Conservation (phyloP, 2,113 vertebrate species). For the Talpa occidentalis region DNA sequence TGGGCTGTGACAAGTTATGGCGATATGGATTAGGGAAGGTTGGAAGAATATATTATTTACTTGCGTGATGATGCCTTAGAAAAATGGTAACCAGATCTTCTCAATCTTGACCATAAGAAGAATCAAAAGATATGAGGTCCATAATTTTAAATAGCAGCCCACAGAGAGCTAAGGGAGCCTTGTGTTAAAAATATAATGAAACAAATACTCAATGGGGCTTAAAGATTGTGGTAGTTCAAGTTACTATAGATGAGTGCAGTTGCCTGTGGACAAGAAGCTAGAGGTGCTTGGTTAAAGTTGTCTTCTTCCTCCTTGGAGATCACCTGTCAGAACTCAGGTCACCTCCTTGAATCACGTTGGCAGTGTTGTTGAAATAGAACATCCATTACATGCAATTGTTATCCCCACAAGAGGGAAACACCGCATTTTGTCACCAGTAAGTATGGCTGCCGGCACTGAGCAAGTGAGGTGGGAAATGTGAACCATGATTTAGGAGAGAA, state of each 20-base stretch:
- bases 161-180: neutral
- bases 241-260: neutral
- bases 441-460: slow-evolving; percentile 21
- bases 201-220: neutral
- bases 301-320: neutral
- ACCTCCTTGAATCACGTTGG: slow-evolving; percentile 50
- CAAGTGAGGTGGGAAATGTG: neutral
- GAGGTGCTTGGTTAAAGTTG: slow-evolving; percentile 45
- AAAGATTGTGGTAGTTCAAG: neutral
- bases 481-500: slow-evolving; percentile 14
- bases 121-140: neutral
- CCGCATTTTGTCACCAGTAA: slow-evolving; percentile 45
- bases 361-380: slow-evolving; percentile 23
- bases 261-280: slow-evolving; percentile 49
- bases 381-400: slow-evolving; percentile 52
- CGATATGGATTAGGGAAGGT: neutral
- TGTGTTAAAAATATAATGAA: neutral
- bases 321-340: slow-evolving; percentile 31
- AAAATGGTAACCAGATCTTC: neutral
- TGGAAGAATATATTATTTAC: slow-evolving; percentile 29
- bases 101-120: neutral
- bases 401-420: neutral
- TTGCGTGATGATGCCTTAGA: slow-evolving; percentile 4
- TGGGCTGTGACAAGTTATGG: slow-evolving; percentile 17
- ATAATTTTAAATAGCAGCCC: neutral